Evolutionary conservation across 2,113 vertebrate genomes (phyloP).

Genomic region (Hirundichthys speculiger): DNA sequence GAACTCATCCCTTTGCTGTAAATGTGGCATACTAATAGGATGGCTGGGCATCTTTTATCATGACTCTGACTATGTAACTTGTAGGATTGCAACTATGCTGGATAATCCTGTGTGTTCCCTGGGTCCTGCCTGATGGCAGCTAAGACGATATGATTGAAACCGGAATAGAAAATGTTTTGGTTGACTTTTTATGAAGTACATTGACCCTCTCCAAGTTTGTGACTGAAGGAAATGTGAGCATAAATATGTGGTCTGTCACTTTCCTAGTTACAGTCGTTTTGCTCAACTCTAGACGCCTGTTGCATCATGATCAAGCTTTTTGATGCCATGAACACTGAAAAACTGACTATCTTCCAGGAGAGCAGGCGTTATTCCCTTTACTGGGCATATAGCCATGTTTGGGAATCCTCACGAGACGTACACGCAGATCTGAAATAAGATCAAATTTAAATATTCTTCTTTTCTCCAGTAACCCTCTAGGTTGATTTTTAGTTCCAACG

Average conservation of each 20-base stretch:
- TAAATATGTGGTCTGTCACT: too few relatives aligned
- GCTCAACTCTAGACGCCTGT: background rate
- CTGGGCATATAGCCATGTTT: too few relatives aligned
- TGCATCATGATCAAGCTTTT: background rate
- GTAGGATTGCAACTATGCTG: background rate
- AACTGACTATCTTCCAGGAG: too few relatives aligned
- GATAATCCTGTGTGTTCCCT: background rate
- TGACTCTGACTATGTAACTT: slow-evolving; percentile 3
- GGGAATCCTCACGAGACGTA: too few relatives aligned
- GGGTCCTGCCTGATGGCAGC: too few relatives aligned
- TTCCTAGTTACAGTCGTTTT: background rate
- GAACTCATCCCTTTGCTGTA: slow-evolving; percentile 15
- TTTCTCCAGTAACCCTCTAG: too few relatives aligned
- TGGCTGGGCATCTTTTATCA: slow-evolving; percentile 9
- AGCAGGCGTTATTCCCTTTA: too few relatives aligned
- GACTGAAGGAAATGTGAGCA: background rate
- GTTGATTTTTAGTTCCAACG: too few relatives aligned
- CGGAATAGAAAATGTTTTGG: too few relatives aligned
- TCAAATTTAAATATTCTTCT: too few relatives aligned
- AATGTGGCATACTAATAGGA: slow-evolving; percentile 26
- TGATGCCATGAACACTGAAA: background rate
- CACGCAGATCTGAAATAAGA: too few relatives aligned
- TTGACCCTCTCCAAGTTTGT: background rate
- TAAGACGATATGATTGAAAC: too few relatives aligned
- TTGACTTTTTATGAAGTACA: background rate